These are phyloP conservation scores for Drosophila formosana DNA, from an alignment of 2,888 invertebrate genomes.

Conservation along the genomic window DNA sequence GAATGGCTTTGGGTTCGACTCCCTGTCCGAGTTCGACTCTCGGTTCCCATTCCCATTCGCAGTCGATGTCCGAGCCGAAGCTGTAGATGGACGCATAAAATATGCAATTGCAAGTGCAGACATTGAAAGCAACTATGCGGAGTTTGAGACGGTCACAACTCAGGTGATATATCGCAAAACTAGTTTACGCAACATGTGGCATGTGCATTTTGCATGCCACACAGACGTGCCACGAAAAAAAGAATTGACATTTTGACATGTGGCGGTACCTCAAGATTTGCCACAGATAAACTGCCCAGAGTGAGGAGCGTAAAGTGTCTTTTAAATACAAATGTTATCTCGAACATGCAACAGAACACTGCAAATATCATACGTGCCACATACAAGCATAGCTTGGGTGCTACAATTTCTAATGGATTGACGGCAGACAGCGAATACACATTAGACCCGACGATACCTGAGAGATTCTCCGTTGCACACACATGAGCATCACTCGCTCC, in stretches of 20 bases:
- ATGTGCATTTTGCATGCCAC: slow-evolving; percentile 77
- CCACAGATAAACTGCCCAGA: slow-evolving; percentile 70
- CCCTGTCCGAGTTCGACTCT: not conserved
- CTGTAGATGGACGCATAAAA: slow-evolving; percentile 39
- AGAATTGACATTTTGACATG: slow-evolving; percentile 79
- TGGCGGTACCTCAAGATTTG: slow-evolving; percentile 74
- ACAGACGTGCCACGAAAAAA: slow-evolving; percentile 42
- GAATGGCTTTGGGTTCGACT: slow-evolving; percentile 40
- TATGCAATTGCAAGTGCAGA: slow-evolving; percentile 70
- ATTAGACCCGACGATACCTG: slow-evolving; percentile 57
- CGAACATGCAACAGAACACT: slow-evolving; percentile 16
- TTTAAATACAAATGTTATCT: slow-evolving; percentile 78
- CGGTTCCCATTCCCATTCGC: not conserved
- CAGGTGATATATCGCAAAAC: slow-evolving; percentile 79
- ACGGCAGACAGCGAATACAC: slow-evolving; percentile 75
- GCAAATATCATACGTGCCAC: slow-evolving; percentile 64
- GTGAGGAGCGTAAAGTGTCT: slow-evolving; percentile 65
- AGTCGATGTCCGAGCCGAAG: slow-evolving; percentile 3
- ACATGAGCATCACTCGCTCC: slow-evolving; percentile 49
- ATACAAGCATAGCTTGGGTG: slow-evolving; percentile 52
- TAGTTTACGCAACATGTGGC: slow-evolving; percentile 81
- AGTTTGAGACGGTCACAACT: slow-evolving; percentile 23
- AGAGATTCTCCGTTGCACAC: slow-evolving; percentile 45
- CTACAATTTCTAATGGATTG: slow-evolving; percentile 75
- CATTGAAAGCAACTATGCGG: slow-evolving; percentile 38